These are phyloP conservation scores for Poecilia gillii DNA, from an alignment of 2,797 vertebrate genomes.

Conservation along the genomic window DNA sequence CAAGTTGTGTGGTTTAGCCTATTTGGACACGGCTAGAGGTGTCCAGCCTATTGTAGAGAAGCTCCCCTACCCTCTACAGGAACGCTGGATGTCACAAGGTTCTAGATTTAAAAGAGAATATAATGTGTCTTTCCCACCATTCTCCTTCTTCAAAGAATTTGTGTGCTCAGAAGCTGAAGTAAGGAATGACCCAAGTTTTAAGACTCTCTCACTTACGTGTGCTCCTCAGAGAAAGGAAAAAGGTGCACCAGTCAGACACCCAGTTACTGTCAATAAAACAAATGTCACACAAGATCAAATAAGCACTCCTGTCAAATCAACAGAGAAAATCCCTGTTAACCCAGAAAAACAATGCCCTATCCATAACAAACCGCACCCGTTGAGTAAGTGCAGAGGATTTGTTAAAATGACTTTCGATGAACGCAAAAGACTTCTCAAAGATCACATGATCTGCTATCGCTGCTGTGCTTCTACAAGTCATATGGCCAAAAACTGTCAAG, in stretches of 20 bases:
- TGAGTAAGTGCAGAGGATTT: conserved; percentile 3
- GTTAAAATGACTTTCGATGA: background rate
- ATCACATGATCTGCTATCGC: background rate
- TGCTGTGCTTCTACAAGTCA: background rate
- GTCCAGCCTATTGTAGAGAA: background rate
- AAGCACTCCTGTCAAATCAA: background rate
- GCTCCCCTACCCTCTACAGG: background rate
- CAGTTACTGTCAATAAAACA: conserved; percentile 4
- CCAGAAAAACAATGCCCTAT: conserved; percentile 4
- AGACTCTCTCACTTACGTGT: background rate
- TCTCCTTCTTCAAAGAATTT: conserved; percentile 8
- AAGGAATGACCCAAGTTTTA: conserved; percentile 1
- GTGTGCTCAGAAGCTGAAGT: background rate
- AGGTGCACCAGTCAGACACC: background rate
- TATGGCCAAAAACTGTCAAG: background rate
- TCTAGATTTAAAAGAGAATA: background rate
- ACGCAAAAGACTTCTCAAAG: background rate
- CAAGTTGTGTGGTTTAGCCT: background rate
- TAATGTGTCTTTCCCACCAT: background rate
- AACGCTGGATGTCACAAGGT: conserved; percentile 1
- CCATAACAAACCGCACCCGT: background rate
- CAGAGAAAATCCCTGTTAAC: background rate
- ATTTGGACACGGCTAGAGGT: background rate
- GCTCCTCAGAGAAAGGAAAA: background rate
- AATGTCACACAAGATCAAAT: background rate